phyloP scores from a whole-genome alignment of 2,797 vertebrate species.

The Xiphophorus birchmanni region DNA sequence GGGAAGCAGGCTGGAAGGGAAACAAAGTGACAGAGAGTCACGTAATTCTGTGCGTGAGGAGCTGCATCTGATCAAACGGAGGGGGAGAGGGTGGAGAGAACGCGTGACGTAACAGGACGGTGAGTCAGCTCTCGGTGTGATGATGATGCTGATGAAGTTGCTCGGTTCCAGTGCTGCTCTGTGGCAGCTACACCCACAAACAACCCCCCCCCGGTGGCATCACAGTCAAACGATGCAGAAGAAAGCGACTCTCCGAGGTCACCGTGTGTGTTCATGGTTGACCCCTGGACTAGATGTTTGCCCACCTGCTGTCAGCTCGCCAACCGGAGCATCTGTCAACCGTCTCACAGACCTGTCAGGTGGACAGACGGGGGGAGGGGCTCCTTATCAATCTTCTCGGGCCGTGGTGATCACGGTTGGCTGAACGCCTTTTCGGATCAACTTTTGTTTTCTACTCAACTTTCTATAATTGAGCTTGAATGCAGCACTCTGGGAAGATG shows the following conservation, averaged over 20 bases:
- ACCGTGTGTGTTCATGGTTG: background rate
- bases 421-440: no score
- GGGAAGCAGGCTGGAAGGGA: slow-evolving; percentile 2
- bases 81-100: slow-evolving; percentile 8
- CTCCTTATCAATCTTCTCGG: background rate
- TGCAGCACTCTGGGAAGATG: background rate
- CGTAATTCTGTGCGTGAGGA: background rate
- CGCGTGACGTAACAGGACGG: slow-evolving; percentile 18
- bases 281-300: slow-evolving; percentile 2
- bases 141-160: slow-evolving; percentile 27
- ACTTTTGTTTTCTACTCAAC: background rate
- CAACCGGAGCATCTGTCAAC: slow-evolving; percentile 17
- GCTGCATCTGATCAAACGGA: slow-evolving; percentile 28
- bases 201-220: slow-evolving; percentile 11
- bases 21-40: slow-evolving; percentile 11
- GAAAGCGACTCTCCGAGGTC: background rate
- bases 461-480: background rate
- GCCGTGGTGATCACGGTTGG: background rate
- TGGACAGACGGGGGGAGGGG: background rate
- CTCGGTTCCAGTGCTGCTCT: slow-evolving; percentile 2
- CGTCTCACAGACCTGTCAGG: background rate
- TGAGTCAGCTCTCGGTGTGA: slow-evolving; percentile 50
- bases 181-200: slow-evolving; percentile 41
- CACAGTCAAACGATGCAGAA: background rate
- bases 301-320: slow-evolving; percentile 9